phyloP scores from a whole-genome alignment of 1,140 invertebrate species.

The Orchesella cincta region DNA sequence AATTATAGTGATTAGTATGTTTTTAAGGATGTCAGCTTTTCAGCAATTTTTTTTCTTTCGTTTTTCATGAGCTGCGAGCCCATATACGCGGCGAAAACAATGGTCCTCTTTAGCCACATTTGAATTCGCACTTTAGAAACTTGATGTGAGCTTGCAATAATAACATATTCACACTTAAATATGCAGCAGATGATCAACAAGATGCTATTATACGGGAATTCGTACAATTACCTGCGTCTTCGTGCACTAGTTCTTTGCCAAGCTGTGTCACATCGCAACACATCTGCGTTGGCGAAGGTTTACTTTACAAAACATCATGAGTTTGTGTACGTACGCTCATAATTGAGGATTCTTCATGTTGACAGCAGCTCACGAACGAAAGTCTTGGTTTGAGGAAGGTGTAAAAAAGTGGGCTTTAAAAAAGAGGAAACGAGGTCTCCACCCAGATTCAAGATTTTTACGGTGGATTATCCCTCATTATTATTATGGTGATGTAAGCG shows the following conservation, averaged over 20 bases:
- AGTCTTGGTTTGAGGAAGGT: neutral
- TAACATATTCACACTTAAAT: too few relatives aligned
- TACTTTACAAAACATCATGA: neutral
- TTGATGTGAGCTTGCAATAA: too few relatives aligned
- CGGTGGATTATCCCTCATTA: neutral
- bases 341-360: neutral
- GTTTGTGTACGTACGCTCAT: neutral
- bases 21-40: too few relatives aligned
- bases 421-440: constrained; percentile 21
- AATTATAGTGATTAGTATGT: too few relatives aligned
- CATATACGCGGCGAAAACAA: too few relatives aligned
- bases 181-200: neutral
- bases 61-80: too few relatives aligned
- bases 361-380: neutral
- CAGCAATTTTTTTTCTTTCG: too few relatives aligned
- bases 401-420: neutral
- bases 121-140: too few relatives aligned
- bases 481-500: neutral
- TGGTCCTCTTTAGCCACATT: too few relatives aligned
- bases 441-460: constrained; percentile 18
- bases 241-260: constrained; percentile 19
- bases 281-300: too few relatives aligned
- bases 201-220: too few relatives aligned
- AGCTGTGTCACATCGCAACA: neutral
- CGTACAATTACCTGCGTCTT: neutral